A percentile compares a stretch with the other conserved stretches of the same genome.
Evolutionary conservation across 2,888 invertebrate species (phyloP).

Genomic region (Cepaea hortensis): DNA sequence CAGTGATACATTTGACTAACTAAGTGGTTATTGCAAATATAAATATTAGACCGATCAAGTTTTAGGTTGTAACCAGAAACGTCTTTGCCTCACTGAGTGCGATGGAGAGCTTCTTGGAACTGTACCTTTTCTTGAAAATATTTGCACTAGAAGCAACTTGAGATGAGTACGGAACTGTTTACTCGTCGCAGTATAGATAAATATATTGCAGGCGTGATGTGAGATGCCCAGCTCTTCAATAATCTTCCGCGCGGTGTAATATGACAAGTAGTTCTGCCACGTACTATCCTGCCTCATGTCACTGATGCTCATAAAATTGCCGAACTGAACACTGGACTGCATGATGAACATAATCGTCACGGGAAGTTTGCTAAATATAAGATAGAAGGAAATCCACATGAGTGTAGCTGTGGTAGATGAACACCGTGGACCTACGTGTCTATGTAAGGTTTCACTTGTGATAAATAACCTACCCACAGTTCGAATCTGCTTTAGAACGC

Average conservation of each 20-base stretch:
- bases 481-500: constrained; percentile 59
- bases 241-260: constrained; percentile 64
- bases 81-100: background rate
- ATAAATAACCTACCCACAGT: constrained; percentile 50
- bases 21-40: background rate
- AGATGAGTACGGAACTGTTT: constrained; percentile 58
- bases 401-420: constrained; percentile 66
- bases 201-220: constrained; percentile 73
- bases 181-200: constrained; percentile 64
- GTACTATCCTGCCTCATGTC: constrained; percentile 61
- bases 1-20: too few relatives aligned
- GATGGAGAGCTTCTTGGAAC: constrained; percentile 31
- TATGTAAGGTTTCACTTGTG: constrained; percentile 41
- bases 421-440: constrained; percentile 43
- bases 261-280: constrained; percentile 68
- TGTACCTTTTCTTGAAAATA: constrained; percentile 31
- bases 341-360: constrained; percentile 67
- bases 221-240: constrained; percentile 71
- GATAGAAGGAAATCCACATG: constrained; percentile 69
- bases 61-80: constrained; percentile 21
- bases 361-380: constrained; percentile 70
- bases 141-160: constrained; percentile 35
- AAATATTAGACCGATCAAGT: background rate
- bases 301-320: constrained; percentile 58
- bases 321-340: constrained; percentile 59